Base-by-base conservation (phyloP, 2,888 invertebrate species). In the Yponomeuta cagnagella region DNA sequence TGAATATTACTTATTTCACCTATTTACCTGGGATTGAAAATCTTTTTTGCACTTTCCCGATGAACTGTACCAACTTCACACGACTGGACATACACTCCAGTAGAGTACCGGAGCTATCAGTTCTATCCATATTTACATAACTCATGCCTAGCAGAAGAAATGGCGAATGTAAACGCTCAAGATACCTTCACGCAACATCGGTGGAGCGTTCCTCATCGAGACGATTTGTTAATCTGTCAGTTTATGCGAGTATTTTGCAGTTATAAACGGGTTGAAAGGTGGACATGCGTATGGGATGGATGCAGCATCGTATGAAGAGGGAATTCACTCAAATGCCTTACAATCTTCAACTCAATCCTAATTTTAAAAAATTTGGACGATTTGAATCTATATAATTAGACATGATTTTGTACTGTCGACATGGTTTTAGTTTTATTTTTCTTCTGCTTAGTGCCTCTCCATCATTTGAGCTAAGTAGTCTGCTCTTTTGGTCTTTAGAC, bases 241-340 rank as follows among this genome's bases (percentile, higher is more conserved):
- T 65, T 65, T 48, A 33, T 70, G 15, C 67, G 10, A 31, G 48
- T 33, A 81, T 82, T 58, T 58, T 58, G 52, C 52, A 15, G 52
- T 15, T 58, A 58, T 8, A 15, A 58, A 58, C 52, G 52, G 52
- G 52, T 58, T 58, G 52, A 58, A 58, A 58, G 6, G 5, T 58
- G 12, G 3, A 5, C 15, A 4, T 58, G 15, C 15, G 52, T 58
- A 58, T 15, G 1, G 15, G 52, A 43, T 43, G 43, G 8, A 43
- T 43, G 43, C 9, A 43, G 8, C 5, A 43, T 43, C 8, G 8
- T 43, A 43, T 8, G 43, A 43, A 5, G 43, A 8, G 43, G 43
- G 6, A 8, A 43, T 43, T 8, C 1, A 43, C 43, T 43, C 43
- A 43, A 33, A 33, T 5, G 5, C 33, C 3, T 33, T 33, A 33